Conservation (phyloP, 2,113 vertebrate genomes). For the Porphyrio hochstetteri region DNA sequence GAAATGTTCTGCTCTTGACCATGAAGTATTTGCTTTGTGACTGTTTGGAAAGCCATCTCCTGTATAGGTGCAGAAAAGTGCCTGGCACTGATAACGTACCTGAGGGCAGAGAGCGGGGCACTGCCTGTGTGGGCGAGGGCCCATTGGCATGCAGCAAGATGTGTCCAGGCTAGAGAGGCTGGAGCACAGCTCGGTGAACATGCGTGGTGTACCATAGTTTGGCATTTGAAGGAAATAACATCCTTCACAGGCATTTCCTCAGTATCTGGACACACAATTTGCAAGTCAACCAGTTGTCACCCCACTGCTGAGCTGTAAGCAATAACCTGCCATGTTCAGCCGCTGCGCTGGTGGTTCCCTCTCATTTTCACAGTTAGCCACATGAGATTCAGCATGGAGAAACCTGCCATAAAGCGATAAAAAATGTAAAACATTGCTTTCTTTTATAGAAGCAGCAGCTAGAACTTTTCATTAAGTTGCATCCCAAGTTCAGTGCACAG, state of each 20-base stretch:
- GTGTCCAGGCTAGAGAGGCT: background rate
- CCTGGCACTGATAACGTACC: rapidly evolving
- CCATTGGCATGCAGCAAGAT: rapidly evolving
- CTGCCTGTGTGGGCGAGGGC: background rate
- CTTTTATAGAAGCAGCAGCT: background rate
- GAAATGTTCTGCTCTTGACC: background rate
- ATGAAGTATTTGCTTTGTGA: background rate
- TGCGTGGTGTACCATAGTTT: background rate
- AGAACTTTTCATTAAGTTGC: background rate
- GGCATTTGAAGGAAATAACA: background rate
- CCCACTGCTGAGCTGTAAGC: background rate
- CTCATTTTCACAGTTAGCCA: background rate
- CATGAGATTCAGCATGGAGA: background rate
- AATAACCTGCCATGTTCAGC: background rate
- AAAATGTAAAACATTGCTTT: background rate
- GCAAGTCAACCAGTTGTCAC: rapidly evolving
- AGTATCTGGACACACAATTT: background rate
- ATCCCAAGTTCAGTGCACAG: background rate
- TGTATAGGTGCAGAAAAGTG: rapidly evolving
- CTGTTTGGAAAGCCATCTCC: background rate
- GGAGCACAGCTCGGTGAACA: background rate
- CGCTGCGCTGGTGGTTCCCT: background rate
- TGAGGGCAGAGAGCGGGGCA: background rate
- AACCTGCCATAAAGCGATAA: background rate
- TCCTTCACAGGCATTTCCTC: background rate